Evolutionary conservation across 2,797 vertebrate species (phyloP).

Genomic region (Danio choprae): DNA sequence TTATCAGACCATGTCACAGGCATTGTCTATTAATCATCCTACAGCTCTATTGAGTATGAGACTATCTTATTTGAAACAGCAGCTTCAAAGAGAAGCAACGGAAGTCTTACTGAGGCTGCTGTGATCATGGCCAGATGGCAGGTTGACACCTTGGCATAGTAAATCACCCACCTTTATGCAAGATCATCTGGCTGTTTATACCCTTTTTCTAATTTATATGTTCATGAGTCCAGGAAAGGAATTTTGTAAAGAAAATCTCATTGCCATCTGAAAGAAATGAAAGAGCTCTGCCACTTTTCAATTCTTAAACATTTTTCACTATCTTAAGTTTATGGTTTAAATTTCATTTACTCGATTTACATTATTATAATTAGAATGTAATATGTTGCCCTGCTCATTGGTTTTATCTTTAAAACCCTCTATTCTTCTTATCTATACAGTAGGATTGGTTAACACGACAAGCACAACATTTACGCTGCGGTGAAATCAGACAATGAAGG

Average conservation of each 20-base stretch:
- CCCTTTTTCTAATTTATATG: not conserved
- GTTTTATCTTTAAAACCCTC: not conserved
- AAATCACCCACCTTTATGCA: not conserved
- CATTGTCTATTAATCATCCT: not conserved
- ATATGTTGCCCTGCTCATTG: not conserved
- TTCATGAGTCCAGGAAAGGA: not conserved
- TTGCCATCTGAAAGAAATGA: not conserved
- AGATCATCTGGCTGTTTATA: slow-evolving; percentile 12
- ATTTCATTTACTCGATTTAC: not conserved
- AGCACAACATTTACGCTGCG: no score
- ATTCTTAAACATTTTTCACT: not conserved
- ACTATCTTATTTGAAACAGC: not conserved
- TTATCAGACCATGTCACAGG: not conserved
- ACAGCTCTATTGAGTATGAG: not conserved
- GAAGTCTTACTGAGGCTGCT: not conserved
- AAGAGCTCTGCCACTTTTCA: not conserved
- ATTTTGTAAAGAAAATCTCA: slow-evolving; percentile 3
- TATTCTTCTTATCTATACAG: no score
- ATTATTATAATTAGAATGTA: not conserved
- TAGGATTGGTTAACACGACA: no score
- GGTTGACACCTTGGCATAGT: slow-evolving; percentile 1
- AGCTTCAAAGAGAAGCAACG: not conserved
- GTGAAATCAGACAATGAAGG: no score
- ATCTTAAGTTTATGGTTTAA: not conserved
- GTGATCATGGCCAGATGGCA: slow-evolving; percentile 24